These are phyloP conservation scores for Sprattus sprattus DNA, from an alignment of 2,113 vertebrate genomes.

Conservation along the genomic window DNA sequence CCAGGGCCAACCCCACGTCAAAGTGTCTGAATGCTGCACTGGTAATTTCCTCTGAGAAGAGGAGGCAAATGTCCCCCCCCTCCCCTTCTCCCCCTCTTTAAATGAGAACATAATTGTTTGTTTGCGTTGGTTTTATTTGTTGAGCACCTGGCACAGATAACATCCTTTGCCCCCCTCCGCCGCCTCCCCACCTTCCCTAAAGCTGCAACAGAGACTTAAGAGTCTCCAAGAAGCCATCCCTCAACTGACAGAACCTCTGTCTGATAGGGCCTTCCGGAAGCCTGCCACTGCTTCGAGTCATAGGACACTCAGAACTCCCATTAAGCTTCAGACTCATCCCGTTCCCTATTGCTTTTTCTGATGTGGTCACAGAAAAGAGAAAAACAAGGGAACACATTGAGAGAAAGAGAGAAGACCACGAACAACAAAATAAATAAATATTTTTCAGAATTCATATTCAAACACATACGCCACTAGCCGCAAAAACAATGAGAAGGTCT, in stretches of 20 bases:
- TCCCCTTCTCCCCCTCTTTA: not conserved
- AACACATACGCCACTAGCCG: not conserved
- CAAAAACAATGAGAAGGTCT: not conserved
- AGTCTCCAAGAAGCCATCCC: not conserved
- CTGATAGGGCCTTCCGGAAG: conserved; percentile 35
- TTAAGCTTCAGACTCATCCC: not conserved
- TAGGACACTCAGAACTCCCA: conserved; percentile 9
- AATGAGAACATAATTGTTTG: conserved; percentile 9
- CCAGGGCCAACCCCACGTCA: not conserved
- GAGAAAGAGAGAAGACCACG: not conserved
- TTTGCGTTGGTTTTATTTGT: conserved; percentile 32
- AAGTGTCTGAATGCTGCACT: too few relatives aligned
- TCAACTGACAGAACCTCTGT: conserved; percentile 36
- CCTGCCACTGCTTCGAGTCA: conserved; percentile 13
- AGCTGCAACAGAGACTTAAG: not conserved
- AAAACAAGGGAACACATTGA: not conserved
- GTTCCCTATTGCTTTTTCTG: conserved; percentile 6
- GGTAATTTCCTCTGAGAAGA: not conserved
- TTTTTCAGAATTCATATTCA: not conserved
- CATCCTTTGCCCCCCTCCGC: conserved; percentile 36
- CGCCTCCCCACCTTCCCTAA: conserved; percentile 6
- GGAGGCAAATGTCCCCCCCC: not conserved
- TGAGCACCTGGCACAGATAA: conserved; percentile 44
- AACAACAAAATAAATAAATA: not conserved
- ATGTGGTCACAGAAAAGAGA: not conserved